Evolutionary conservation across 2,888 invertebrate genomes (phyloP), one percentile per base, ranked within the genome.

Genomic region (Melanophora roralis): DNA sequence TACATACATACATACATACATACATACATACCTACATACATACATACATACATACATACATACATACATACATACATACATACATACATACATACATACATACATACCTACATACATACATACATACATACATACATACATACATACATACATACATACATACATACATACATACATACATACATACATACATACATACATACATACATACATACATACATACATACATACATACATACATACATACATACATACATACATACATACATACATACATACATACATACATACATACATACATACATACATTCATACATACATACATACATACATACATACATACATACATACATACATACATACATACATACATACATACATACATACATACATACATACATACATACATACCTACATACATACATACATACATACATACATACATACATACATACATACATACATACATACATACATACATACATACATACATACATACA

Each of bases 151-250:
- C 40, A 40, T 40, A 40, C 40, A 40, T 40, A 40, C 40, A 40
- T 40, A 40, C 40, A 40, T 40, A 40, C 40, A 40, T 40, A 40
- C 40, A 40, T 40, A 40, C 40, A 40, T 40, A 40, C 40, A 40
- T 45, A 19, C 45, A 45, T 45, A 45, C 45, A 45, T 45, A 45
- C 45, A 45, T 45, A 45, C 45, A 45, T 45, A 45, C 45, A 45
- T 45, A 45, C 45, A 45, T 45, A 45, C 45, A 45, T 45, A 45
- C 45, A 45, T 45, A 45, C 45, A 45, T 45, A 45, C 45, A 45
- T 45, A 45, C 45, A 45, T 45, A 45, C 45, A 45, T 45, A 45
- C 45, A 45, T 45, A 45, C 45, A 45, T 45, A 45, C 45, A 45
- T 45, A 45, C 45, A 45, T 45, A 45, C 45, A 45, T 45, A 45